These are phyloP conservation scores for Tyrannus savana DNA, from an alignment of 2,113 vertebrate species.

Conservation along the genomic window DNA sequence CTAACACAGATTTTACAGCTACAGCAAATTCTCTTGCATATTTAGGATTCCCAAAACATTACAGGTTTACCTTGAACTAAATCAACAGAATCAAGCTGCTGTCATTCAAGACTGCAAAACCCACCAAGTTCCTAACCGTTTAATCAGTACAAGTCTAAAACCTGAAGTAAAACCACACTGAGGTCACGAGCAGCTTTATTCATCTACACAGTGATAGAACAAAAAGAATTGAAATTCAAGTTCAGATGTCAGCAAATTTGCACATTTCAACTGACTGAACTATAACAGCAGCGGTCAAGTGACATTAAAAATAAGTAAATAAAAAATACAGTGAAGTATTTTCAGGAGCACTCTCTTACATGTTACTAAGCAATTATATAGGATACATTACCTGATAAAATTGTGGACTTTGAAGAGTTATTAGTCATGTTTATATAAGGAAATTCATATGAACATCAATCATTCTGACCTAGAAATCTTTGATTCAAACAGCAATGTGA, in stretches of 20 bases:
- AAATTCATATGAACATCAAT: slow-evolving; percentile 2
- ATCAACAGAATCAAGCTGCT: neutral
- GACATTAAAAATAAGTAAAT: neutral
- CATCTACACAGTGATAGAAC: neutral
- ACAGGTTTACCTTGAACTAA: neutral
- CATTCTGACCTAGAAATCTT: slow-evolving; percentile 44
- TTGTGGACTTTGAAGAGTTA: neutral
- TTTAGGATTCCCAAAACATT: neutral
- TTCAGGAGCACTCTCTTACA: neutral
- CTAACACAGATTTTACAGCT: neutral
- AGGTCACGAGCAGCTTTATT: neutral
- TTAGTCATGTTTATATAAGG: slow-evolving; percentile 1
- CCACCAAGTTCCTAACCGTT: neutral
- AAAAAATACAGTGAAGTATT: neutral
- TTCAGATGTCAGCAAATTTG: neutral
- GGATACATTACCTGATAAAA: neutral
- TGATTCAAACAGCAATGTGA: slow-evolving; percentile 28
- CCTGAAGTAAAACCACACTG: neutral
- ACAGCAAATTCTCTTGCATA: neutral
- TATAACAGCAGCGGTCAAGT: neutral
- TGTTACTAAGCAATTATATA: neutral
- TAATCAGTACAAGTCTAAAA: neutral
- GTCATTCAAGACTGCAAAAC: neutral
- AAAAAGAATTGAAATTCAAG: neutral
- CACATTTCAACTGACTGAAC: neutral